Base-by-base conservation (phyloP, 2,888 invertebrate species). In the Temnothorax rugatulus region DNA sequence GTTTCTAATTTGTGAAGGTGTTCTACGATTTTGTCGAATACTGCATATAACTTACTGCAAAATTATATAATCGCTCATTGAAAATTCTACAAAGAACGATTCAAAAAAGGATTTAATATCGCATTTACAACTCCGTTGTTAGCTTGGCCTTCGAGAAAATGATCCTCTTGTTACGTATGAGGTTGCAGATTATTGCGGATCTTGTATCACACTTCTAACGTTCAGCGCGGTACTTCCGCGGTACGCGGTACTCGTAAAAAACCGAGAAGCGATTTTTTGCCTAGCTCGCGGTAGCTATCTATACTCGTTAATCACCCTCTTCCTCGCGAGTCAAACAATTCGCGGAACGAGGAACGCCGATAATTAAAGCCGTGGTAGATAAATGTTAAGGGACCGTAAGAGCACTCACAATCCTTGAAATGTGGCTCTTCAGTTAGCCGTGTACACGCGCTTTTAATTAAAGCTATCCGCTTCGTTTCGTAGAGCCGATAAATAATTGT, bases 371-470 rank as follows among this genome's bases (percentile, higher is more conserved):
- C 21, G 44, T 38, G 38, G 9, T 29, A 69, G 79, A 81, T 81
- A 47, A 71, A 81, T 71, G 79, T 71, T 71, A 59, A 59, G 34
- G 34, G 57, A 79, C 57, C 34, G 54, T 57, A 68, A 34, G 41
- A 21, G 52, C 68, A 21, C 41, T 57, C 18, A 13, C 57, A 57
- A 44, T 57, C 1, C 41, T 29, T 29, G 76, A 77, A 66, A 54
- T 54, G 68, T 25, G 15, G 38, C 50, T 38, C 64, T 50, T n/a
- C 75, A 38, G 54, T 9, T 15, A 25, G 25, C 41, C 41, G n/a
- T 71, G 34, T 59, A 71, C 71, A 59, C 57, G 47, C 34, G 73
- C n/a, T 47, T 81, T 81, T 81, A 81, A 81, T 81, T 71, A 81
- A 81, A 81, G 59, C 59, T 59, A 79, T 47, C 47, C 57, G 4